Percentiles rank a stretch among this genome's conserved stretches.
Conservation (phyloP, 2,113 vertebrate genomes). For the Perca schrenkii region DNA sequence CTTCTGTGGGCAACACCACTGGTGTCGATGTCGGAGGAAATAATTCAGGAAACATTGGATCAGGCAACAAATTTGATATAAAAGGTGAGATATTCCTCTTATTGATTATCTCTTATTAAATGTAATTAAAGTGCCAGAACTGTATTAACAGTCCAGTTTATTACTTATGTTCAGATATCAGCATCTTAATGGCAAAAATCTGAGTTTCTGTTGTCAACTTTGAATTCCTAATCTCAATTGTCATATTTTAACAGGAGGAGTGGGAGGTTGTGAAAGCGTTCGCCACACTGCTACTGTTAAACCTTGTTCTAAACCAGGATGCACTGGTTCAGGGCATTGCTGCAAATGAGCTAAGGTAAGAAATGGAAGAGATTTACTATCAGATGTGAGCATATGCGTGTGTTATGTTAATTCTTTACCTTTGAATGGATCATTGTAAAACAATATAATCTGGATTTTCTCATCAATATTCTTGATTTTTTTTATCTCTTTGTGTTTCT, state of each 20-base stretch:
- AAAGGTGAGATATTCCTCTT: neutral
- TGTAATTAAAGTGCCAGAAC: neutral
- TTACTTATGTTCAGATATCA: neutral
- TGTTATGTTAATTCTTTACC: no score
- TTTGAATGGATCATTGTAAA: no score
- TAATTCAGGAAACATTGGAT: neutral
- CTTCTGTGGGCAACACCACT: no score
- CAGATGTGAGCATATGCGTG: no score
- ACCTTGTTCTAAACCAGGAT: neutral
- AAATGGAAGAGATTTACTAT: no score
- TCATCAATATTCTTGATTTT: no score
- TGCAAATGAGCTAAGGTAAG: neutral
- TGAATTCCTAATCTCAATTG: neutral
- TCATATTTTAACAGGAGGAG: neutral
- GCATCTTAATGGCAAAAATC: neutral
- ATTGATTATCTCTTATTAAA: neutral
- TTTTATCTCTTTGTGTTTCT: no score
- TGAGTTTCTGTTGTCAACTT: neutral
- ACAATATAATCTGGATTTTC: no score
- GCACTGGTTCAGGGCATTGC: neutral
- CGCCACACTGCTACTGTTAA: neutral
- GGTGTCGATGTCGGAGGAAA: accelerated
- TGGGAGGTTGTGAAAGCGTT: neutral
- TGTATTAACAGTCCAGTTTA: neutral
- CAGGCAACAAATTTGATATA: neutral